Base-by-base conservation (phyloP, 2,888 invertebrate species). In the Melinopterus prodromus region DNA sequence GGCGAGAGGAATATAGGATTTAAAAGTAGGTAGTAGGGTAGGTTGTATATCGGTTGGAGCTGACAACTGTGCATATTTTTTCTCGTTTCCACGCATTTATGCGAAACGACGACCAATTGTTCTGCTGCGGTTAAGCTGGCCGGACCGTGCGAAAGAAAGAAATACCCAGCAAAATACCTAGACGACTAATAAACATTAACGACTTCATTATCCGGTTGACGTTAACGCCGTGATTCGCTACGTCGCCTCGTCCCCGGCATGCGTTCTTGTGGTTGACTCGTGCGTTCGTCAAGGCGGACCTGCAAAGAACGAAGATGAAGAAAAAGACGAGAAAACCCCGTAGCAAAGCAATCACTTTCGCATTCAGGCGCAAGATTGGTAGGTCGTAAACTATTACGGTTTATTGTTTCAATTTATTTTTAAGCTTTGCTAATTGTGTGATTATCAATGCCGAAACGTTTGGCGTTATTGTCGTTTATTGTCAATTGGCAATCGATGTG, bases 111-210 rank as follows among this genome's bases (percentile, higher is more conserved):
- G 72, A 16, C 69, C 79, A 79, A 80, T 80, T 80, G 80, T 79
- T 80, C 77, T 26, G 77, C 9, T 12, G 74, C 35, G 74, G 37
- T 37, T n/a, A 71, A 77, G 71, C 71, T 75, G 70, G 70, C 70
- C 76, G 35, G 76, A 35, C 71, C 38, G 37, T 37, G 71, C 69
- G 72, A 79, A 80, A 80, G 77, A 80, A 80, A 79, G 74, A 79
- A 78, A 80, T 80, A 80, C 79, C 71, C 26, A 26, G 26, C 26
- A 3, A 26, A 26, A 26, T 26, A 26, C 26, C 53, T 78, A 77
- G 80, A 79, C 80, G 78, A 72, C 79, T 78, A 80, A 80, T 80
- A 80, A 80, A 80, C 78, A 80, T 80, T 80, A 80, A 80, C 80
- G 80, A 80, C 80, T 80, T 80, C 80, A 80, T 80, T 80, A 80